Base-by-base conservation (phyloP, 2,888 invertebrate species). In the Coecobrya sp. region DNA sequence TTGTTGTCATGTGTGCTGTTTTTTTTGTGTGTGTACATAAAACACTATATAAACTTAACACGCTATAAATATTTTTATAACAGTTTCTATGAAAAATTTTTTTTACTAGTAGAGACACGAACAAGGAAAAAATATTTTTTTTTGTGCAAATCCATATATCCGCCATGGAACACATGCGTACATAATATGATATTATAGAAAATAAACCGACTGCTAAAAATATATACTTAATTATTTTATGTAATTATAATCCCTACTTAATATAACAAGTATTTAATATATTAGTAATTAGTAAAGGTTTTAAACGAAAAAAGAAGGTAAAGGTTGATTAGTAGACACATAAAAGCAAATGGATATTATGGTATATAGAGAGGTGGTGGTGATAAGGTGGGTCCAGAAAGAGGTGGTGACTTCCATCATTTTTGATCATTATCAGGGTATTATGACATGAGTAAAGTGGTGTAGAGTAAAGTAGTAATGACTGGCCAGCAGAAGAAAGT, bases 391-490 rank as follows among this genome's bases (percentile, higher is more conserved):
- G 68, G 11, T 68, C 4, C 13, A 65, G 10, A 25, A 22, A 27
- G 27, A 27, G 22, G 19, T 11, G 36, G 49, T 62, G 25, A 62
- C 62, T 25, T 25, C 8, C 25, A 25, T 2, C n/a, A n/a, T n/a
- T n/a, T n/a, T n/a, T n/a, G n/a, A n/a, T n/a, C n/a, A n/a, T n/a
- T n/a, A n/a, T n/a, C 22, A 25, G 30, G 8, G 10, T 36, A 86
- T 86, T 86, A 86, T 68, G 86, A 65, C 68, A 68, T 16, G n/a
- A 19, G 81, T 81, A 55, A 45, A 27, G 52, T 16, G 55, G 52
- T 16, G 30, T 19, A 10, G 1, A 79, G 22, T 49, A 85, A 11
- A 84, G 22, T 19, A n/a, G 22, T 16, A 27, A 81, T 36, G 30
- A 81, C 10, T 36, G 79, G 30, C 81, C 86, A 91, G 19, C 76